Conservation (phyloP, 2,797 vertebrate genomes). For the Leptoclinus maculatus region DNA sequence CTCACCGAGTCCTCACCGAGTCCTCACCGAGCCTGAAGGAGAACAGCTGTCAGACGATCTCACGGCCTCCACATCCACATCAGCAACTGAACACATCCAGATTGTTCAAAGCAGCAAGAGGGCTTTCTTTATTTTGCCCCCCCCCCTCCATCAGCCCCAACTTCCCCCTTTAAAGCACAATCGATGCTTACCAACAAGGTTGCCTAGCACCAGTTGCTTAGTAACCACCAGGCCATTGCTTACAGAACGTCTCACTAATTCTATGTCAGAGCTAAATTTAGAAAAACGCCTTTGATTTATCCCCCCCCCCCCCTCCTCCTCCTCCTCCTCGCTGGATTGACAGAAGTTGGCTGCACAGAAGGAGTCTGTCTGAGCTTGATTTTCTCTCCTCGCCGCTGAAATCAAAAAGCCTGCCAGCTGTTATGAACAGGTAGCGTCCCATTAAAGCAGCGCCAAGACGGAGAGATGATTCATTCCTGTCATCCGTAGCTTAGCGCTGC, state of each 20-base stretch:
- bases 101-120: constrained; percentile 60
- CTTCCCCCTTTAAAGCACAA: constrained; percentile 68
- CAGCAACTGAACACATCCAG: constrained; percentile 37
- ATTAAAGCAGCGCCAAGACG: constrained; percentile 37
- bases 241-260: constrained; percentile 80
- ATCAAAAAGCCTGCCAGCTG: constrained; percentile 45
- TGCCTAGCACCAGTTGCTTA: constrained; percentile 85
- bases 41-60: constrained; percentile 49
- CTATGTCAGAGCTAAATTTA: constrained; percentile 84
- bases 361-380: constrained; percentile 62
- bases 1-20: constrained; percentile 18
- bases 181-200: constrained; percentile 85
- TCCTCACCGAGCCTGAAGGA: constrained; percentile 30
- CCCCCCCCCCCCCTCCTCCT: constrained; percentile 32
- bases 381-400: constrained; percentile 41
- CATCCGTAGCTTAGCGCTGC: constrained; percentile 9
- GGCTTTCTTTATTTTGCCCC: constrained; percentile 37
- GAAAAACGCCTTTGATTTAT: constrained; percentile 80
- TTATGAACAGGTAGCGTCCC: constrained; percentile 46
- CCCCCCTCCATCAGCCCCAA: constrained; percentile 34
- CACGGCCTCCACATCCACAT: constrained; percentile 19
- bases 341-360: constrained; percentile 70
- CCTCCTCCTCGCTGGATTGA: constrained; percentile 68
- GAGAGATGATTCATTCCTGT: constrained; percentile 29
- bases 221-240: constrained; percentile 78